These are phyloP conservation scores for Proctacanthus coquilletti DNA, from an alignment of 1,140 invertebrate genomes.

Conservation along the genomic window DNA sequence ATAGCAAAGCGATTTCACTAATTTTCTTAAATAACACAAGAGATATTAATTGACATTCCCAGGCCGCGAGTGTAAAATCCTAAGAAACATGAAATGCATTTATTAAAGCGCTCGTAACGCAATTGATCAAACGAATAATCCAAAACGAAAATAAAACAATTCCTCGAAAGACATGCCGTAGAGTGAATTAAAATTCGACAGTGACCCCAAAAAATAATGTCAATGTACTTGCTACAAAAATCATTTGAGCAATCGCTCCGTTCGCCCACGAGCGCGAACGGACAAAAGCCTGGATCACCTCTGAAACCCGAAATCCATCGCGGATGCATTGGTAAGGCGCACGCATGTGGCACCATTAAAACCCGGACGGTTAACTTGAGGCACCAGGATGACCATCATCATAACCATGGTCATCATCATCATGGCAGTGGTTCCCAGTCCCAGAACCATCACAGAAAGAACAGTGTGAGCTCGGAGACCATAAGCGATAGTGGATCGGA, in stretches of 20 bases:
- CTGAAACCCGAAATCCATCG: conserved; percentile 44
- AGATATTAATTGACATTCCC: no score
- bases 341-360: conserved; percentile 44
- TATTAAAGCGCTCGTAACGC: no score
- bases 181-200: no score
- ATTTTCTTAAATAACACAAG: no score
- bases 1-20: no score
- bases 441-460: conserved; percentile 24
- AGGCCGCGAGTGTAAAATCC: no score
- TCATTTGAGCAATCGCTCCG: conserved; percentile 49
- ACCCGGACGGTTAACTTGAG: conserved; percentile 7
- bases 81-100: no score
- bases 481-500: conserved; percentile 38
- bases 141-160: no score
- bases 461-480: conserved; percentile 38
- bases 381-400: conserved; percentile 2
- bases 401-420: background rate
- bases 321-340: conserved; percentile 52
- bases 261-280: conserved; percentile 17
- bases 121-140: no score
- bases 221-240: conserved; percentile 44
- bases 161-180: no score
- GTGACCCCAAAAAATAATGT: no score
- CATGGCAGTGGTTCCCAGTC: conserved; percentile 4
- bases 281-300: conserved; percentile 32